Evolutionary conservation across 2,888 invertebrate genomes (phyloP).

Genomic region (Meghimatium bilineatum): DNA sequence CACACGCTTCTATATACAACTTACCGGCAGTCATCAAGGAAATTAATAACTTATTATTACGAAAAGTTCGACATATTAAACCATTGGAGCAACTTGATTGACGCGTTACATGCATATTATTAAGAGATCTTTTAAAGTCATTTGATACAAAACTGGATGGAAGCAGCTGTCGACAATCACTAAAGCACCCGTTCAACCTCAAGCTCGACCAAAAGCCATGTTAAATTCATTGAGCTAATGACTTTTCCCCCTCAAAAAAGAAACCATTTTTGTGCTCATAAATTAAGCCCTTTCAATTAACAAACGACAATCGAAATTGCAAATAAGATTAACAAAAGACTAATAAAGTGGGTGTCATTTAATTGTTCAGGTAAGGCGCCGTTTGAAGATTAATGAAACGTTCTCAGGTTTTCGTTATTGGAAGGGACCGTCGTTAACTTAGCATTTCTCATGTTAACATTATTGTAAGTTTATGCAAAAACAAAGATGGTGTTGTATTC

Average conservation of each 20-base stretch:
- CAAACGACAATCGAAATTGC: conserved; percentile 4
- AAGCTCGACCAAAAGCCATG: background rate
- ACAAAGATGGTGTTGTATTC: background rate
- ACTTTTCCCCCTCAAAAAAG: too few species aligned
- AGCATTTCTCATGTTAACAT: conserved; percentile 15
- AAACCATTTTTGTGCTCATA: conserved; percentile 6
- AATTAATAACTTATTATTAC: background rate
- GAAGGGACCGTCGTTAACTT: background rate
- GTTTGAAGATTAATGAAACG: conserved; percentile 30
- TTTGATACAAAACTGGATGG: background rate
- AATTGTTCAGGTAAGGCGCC: background rate
- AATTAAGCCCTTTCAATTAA: conserved; percentile 11
- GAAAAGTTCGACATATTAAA: background rate
- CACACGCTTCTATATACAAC: too few species aligned
- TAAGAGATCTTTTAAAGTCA: conserved; percentile 6
- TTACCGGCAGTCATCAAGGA: too few species aligned
- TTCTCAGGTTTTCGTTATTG: background rate
- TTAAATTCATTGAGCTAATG: background rate
- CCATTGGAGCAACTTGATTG: background rate
- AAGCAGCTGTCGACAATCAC: background rate
- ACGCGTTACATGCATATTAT: conserved; percentile 14
- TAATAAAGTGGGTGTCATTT: conserved; percentile 12
- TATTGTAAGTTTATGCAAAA: background rate
- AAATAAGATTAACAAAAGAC: conserved; percentile 35
- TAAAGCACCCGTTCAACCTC: background rate